These are phyloP conservation scores for Odocoileus hemionus DNA, from an alignment of 2,113 vertebrate species.

Conservation along the genomic window DNA sequence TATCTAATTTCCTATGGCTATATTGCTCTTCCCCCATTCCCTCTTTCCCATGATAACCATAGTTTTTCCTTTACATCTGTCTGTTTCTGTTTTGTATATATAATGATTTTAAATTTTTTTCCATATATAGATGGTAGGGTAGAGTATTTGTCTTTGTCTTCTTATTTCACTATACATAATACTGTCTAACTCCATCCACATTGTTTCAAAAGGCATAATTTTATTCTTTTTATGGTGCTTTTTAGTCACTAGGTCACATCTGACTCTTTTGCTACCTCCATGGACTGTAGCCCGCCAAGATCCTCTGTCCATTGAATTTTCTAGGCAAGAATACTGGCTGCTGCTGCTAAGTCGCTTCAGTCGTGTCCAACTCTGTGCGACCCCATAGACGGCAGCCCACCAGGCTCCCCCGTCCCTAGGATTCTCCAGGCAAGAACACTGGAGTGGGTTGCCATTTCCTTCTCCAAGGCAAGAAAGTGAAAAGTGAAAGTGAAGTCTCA, in stretches of 20 bases:
- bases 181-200: background rate
- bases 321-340: background rate
- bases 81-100: background rate
- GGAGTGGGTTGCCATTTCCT: background rate
- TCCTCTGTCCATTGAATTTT: background rate
- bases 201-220: background rate
- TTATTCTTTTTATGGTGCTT: background rate
- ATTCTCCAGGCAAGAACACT: background rate
- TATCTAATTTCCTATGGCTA: background rate
- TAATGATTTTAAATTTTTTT: background rate
- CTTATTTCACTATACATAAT: background rate
- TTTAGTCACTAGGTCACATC: background rate
- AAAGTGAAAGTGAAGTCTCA: background rate
- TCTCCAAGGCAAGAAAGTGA: background rate
- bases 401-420: background rate
- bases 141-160: background rate
- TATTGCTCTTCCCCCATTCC: background rate
- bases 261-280: background rate
- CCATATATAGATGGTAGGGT: background rate
- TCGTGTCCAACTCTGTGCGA: fast-evolving
- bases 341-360: background rate
- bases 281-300: fast-evolving
- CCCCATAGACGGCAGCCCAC: background rate
- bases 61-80: background rate
- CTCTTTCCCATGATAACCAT: background rate